Percentiles rank a stretch among this genome's conserved stretches.
phyloP scores from a whole-genome alignment of 2,113 vertebrate species.

The Halcyon malimbica region DNA sequence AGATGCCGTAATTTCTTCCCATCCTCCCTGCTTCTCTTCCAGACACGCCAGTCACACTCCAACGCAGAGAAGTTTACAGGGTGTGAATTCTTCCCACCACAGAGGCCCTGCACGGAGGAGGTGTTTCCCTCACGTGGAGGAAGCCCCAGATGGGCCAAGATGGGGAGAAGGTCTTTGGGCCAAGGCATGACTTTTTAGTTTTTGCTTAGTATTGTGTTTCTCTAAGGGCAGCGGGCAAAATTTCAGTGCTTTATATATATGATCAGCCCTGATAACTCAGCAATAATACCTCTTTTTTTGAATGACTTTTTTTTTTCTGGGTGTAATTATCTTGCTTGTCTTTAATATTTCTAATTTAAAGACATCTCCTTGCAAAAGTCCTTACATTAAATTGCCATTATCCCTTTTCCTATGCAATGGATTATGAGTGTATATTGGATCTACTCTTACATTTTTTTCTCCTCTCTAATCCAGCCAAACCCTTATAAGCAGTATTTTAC shows the following conservation, averaged over 20 bases:
- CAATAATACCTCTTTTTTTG: neutral
- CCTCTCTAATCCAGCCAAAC: conserved; percentile 45
- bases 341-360: conserved; percentile 46
- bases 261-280: neutral
- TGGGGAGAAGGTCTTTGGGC: neutral
- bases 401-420: conserved; percentile 20
- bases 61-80: neutral
- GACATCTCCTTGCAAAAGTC: conserved; percentile 22
- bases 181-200: neutral
- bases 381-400: conserved; percentile 37
- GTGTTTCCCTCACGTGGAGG: neutral
- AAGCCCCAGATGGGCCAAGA: neutral
- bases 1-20: neutral
- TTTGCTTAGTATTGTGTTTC: neutral
- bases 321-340: conserved; percentile 6
- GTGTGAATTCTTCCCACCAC: neutral
- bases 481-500: conserved; percentile 40
- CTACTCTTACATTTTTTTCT: neutral
- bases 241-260: neutral
- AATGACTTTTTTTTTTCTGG: neutral
- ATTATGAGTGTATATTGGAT: conserved; percentile 48
- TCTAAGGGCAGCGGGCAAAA: neutral
- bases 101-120: accelerated
- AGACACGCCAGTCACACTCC: neutral
- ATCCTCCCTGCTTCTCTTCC: neutral